Percentiles rank a stretch among this genome's conserved stretches.
Evolutionary conservation across 1,140 invertebrate species (phyloP).

Genomic region (Stratiolaelaps scimitus): DNA sequence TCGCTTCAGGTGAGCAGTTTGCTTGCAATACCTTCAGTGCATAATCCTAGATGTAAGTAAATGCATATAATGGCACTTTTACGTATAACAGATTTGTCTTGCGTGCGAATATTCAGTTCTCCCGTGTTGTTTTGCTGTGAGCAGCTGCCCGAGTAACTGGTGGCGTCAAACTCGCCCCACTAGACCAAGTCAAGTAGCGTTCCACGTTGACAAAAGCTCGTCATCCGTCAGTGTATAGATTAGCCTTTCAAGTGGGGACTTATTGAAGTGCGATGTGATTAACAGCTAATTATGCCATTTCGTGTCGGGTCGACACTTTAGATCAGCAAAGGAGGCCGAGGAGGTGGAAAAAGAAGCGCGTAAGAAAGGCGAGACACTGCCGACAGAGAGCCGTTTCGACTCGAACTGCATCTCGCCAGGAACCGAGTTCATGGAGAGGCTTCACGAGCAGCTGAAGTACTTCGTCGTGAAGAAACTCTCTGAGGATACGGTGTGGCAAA

Average conservation of each 20-base stretch:
- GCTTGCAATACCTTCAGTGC: neutral
- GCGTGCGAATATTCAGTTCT: neutral
- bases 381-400: conserved; percentile 64
- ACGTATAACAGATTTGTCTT: conserved; percentile 4
- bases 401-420: conserved; percentile 91
- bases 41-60: too few relatives aligned
- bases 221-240: too few relatives aligned
- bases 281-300: neutral
- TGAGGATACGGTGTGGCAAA: conserved; percentile 64
- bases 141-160: neutral
- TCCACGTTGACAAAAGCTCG: too few relatives aligned
- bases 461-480: conserved; percentile 78
- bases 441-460: conserved; percentile 71
- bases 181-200: too few relatives aligned
- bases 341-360: conserved; percentile 58
- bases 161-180: too few relatives aligned
- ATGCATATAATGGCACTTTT: too few relatives aligned
- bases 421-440: conserved; percentile 70
- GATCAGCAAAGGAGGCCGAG: conserved; percentile 76
- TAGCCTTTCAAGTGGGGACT: too few relatives aligned
- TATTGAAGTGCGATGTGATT: neutral
- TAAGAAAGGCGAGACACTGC: conserved; percentile 47
- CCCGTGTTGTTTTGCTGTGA: neutral
- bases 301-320: conserved; percentile 49
- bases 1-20: conserved; percentile 41